Conservation (phyloP, 1,140 invertebrate species). For the Sipha flava region DNA sequence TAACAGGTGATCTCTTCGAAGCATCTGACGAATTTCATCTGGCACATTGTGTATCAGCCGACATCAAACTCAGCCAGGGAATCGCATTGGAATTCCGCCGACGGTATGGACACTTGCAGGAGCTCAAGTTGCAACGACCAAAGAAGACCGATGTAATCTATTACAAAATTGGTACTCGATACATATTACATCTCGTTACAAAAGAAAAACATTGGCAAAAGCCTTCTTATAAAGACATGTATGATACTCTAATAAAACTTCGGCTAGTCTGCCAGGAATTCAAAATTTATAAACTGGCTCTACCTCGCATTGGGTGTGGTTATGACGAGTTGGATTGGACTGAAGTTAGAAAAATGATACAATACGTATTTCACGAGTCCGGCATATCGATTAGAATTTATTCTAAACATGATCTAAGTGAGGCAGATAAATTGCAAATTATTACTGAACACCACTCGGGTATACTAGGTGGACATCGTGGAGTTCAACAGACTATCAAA, state of each 20-base stretch:
- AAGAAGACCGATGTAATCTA: background rate
- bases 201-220: background rate
- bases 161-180: background rate
- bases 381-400: background rate
- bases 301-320: background rate
- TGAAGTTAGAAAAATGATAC: background rate
- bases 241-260: background rate
- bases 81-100: background rate
- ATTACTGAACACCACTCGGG: background rate
- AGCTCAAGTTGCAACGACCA: background rate
- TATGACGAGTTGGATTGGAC: background rate
- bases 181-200: background rate
- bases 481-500: background rate
- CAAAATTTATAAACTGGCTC: background rate
- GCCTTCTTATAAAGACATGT: background rate
- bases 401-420: background rate
- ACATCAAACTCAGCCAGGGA: background rate
- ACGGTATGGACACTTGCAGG: background rate
- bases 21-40: background rate
- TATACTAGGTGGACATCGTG: background rate
- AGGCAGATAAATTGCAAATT: background rate
- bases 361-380: background rate
- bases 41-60: background rate
- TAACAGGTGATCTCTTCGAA: background rate
- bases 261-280: background rate